Base-by-base conservation (phyloP, 1,140 invertebrate species). In the Pseudobourletiella spinata region DNA sequence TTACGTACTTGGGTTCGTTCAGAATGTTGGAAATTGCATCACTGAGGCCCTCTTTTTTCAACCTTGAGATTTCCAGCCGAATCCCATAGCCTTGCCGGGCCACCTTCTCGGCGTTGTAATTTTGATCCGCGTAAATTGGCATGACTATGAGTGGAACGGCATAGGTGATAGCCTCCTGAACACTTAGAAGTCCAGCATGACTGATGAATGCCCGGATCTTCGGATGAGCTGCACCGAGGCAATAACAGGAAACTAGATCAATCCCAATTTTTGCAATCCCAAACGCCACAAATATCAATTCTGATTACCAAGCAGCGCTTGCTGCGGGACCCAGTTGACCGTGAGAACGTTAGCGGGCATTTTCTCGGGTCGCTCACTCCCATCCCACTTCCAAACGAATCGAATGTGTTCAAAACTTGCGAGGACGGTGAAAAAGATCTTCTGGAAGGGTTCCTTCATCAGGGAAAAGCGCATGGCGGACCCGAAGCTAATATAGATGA, bases 331-430 rank as follows among this genome's bases (percentile, higher is more conserved):
- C 68, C 70, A 71, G 26, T 64, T 43, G 11, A 50, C n/a, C 4
- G 52, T 59, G 22, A 58, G 35, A 1, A 71, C 60, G 61, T 71
- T 70, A n/a, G 44, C 32, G 15, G 68, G 59, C 24, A 66, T 25
- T 26, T 64, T 39, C 20, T 35, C 46, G 0, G 57, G 57, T n/a
- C 32, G 8, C 14, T 35, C 4, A 25, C 63, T 44, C 15, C n/a
- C 61, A 20, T 68, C 63, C 57, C 55, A 71, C 61, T 67, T 71
- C 65, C 62, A 70, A 16, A 71, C 18, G 48, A 71, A 65, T 44
- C 54, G 50, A 50, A 62, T 50, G 25, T 62, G 25, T 16, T 32
- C 20, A 15, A 46, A 56, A 35, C 56, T 61, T 44, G 3, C 32
- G 18, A 67, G 35, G 1, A 52, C 26, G 20, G 24, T 28, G 29